Conservation (phyloP, 2,888 invertebrate species). For the Sphecodes monilicornis region DNA sequence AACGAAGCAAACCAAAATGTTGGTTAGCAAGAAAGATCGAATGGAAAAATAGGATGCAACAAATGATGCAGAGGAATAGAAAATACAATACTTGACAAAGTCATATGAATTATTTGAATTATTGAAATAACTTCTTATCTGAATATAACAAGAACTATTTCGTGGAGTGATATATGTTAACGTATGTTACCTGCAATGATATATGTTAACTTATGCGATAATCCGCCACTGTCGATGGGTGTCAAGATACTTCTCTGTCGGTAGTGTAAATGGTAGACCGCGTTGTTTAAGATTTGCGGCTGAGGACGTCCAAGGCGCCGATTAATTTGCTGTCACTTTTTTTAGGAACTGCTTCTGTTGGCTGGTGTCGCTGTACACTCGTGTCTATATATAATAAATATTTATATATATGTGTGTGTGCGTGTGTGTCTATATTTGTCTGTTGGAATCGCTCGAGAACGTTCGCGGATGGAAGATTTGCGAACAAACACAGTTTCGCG, state of each 20-base stretch:
- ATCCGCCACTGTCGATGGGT: background rate
- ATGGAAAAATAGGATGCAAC: too few relatives aligned
- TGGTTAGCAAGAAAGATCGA: too few relatives aligned
- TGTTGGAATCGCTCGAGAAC: background rate
- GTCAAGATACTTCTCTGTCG: background rate
- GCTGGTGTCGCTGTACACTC: slow-evolving; percentile 65
- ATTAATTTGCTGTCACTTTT: slow-evolving; percentile 54
- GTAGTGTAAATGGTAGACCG: background rate
- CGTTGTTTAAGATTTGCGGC: slow-evolving; percentile 12
- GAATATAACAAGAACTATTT: too few relatives aligned
- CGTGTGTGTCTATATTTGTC: background rate
- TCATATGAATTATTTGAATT: too few relatives aligned
- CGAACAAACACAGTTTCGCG: background rate
- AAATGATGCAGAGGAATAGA: too few relatives aligned
- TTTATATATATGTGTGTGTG: background rate
- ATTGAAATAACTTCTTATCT: background rate
- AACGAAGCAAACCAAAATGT: too few relatives aligned
- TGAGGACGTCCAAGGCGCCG: slow-evolving; percentile 13
- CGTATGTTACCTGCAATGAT: too few relatives aligned
- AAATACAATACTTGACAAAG: too few relatives aligned
- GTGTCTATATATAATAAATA: slow-evolving; percentile 12
- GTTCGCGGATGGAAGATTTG: background rate
- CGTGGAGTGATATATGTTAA: too few relatives aligned
- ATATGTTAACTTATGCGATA: background rate
- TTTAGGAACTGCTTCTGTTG: slow-evolving; percentile 77